Evolutionary conservation across 2,888 invertebrate genomes (phyloP), one percentile per base, ranked within the genome.

Genomic region (Ectobius pallidus): DNA sequence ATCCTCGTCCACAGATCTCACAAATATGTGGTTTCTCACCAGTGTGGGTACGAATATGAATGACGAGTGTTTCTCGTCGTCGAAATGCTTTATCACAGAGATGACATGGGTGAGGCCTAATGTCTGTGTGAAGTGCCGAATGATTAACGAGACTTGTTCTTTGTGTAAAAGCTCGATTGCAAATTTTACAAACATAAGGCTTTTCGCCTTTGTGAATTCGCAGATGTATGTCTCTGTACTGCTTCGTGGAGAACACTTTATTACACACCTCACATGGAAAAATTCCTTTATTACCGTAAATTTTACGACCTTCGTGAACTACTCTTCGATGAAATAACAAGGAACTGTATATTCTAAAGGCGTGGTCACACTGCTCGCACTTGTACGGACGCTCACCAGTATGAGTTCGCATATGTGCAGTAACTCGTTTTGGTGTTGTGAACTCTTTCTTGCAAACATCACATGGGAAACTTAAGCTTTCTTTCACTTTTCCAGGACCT

Each of bases 91-190:
- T 86, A 20, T 81, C 83, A 79, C 90, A 90, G 75, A 87, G 85
- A 0, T 83, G 83, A 80, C 90, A 91, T 3, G 58, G 58, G n/a
- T 58, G 30, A n/a, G 58, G 58, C 30, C 58, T 58, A 30, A n/a
- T 30, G 83, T 86, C 83, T 42, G 83, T 83, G 80, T 90, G 90
- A 6, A 87, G 87, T 49, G 87, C 85, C 65, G 86, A 84, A 78
- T 90, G 90, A 27, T 87, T 88, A 80, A 89, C 88, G 55, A 90
- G 80, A 1, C 89, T 87, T 0, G 89, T 89, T 78, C 88, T 88
- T 79, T 90, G 90, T 72, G 88, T 88, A 81, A 90, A 90, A 0
- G 88, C 80, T 68, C 83, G 84, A 2, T 80, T 79, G 77, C 88
- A 88, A 6, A 80, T 80, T 7, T 82, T 81, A 77, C 87, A 88